Percentiles rank a stretch among this genome's conserved stretches.
These are phyloP conservation scores for Volucella zonaria DNA, from an alignment of 2,888 invertebrate genomes.

Conservation along the genomic window DNA sequence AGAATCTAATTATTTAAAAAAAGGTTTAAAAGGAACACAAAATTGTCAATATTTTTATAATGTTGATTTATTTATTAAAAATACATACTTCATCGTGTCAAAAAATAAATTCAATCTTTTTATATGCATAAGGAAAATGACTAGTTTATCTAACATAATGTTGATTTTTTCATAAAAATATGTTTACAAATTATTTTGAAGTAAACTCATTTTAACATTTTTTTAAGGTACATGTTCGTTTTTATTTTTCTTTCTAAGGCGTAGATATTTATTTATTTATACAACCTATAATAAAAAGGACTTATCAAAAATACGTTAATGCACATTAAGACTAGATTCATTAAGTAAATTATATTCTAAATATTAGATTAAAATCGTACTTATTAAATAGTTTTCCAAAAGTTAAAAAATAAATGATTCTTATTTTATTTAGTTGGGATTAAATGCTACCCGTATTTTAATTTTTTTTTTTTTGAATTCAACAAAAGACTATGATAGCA, in stretches of 20 bases:
- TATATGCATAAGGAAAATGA: conserved; percentile 55
- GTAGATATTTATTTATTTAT: conserved; percentile 23
- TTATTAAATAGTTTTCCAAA: conserved; percentile 47
- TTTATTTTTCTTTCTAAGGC: conserved; percentile 58
- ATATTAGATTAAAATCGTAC: conserved; percentile 12
- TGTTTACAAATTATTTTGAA: conserved; percentile 11
- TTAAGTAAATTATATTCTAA: conserved; percentile 26
- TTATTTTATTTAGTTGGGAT: neutral
- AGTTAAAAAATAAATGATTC: neutral
- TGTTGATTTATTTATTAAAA: conserved; percentile 45
- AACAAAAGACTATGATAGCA: no score
- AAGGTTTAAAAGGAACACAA: neutral
- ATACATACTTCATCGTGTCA: conserved; percentile 58
- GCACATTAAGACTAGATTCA: conserved; percentile 2
- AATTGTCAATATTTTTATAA: neutral
- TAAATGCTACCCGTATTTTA: no score
- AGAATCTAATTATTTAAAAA: neutral
- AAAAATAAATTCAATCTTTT: conserved; percentile 52
- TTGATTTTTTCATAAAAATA: conserved; percentile 31
- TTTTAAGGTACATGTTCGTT: conserved; percentile 62
- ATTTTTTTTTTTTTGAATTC: no score
- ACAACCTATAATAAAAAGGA: conserved; percentile 39
- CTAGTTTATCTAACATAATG: conserved; percentile 62
- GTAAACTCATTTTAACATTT: conserved; percentile 38
- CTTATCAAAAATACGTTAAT: conserved; percentile 34